Evolutionary conservation across 1,140 invertebrate species (phyloP), one percentile per base, ranked within the genome.

Genomic region (Aphis craccivora): DNA sequence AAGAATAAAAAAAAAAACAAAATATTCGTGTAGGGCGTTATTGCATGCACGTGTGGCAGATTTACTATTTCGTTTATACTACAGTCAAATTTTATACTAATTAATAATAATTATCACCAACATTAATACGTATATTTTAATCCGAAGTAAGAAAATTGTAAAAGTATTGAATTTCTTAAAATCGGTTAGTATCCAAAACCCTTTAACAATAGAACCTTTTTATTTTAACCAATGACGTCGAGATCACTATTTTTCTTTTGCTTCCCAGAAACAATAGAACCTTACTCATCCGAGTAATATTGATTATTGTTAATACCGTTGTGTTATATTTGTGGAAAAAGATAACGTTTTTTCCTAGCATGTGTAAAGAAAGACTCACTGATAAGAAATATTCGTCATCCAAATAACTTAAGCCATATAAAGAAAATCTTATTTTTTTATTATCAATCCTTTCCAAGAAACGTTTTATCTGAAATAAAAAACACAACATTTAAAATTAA

Each of bases 311-410:
- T 35, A 6, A 76, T 76, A 76, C n/a, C 14, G 9, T 30, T 30
- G 8, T 76, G 30, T 67, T 67, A 67, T 76, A 14, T 76, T 76
- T 76, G 30, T n/a, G 14, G 30, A 76, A 76, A 76, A 45, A 53
- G 48, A 14, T 87, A 43, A 48, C 7, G 6, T 45, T 55, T 55
- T 91, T 91, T 81, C 1, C 5, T n/a, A 48, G 22, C 2, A n/a
- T 76, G 23, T 67, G n/a, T n/a, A 40, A 81, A 45, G 40, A 51
- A 40, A 35, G 35, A 94, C 93, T 92, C 45, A 94, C 93, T 6
- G 93, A 94, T 60, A 94, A 86, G 23, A 94, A 94, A 92, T 87
- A 94, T 35, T 87, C 89, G 90, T 94, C 55, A 18, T 94, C 90
- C 55, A 94, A 93, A 88, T 81, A 45, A 48, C 90, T 91, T 30